Evolutionary conservation across 2,888 invertebrate species (phyloP).

Genomic region (Rotaria macrura): DNA sequence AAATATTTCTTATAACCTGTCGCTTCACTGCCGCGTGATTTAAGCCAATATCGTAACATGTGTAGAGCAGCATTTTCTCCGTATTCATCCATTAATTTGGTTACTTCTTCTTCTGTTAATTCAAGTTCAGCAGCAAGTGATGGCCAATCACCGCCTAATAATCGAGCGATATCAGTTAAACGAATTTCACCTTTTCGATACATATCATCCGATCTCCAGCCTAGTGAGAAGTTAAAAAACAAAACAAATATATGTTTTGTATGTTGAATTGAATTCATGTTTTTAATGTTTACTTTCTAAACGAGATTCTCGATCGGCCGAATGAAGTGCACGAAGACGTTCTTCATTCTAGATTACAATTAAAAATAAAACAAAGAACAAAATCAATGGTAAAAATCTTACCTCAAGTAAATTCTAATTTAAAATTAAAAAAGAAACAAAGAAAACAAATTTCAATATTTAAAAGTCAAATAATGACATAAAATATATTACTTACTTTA

Average conservation of each 20-base stretch:
- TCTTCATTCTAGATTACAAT: not conserved
- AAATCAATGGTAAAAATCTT: not conserved
- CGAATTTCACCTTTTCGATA: conserved; percentile 22
- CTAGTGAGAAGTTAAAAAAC: too few relatives aligned
- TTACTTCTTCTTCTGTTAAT: not conserved
- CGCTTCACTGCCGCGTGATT: not conserved
- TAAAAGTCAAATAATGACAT: too few relatives aligned
- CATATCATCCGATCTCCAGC: not conserved
- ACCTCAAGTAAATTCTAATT: not conserved
- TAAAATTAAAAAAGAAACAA: not conserved
- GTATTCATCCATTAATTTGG: conserved; percentile 3
- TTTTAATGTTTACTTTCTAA: not conserved
- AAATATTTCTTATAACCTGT: not conserved
- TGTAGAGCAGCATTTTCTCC: conserved; percentile 16
- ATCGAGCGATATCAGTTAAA: not conserved
- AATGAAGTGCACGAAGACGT: not conserved
- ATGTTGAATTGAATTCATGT: too few relatives aligned
- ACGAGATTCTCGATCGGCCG: not conserved
- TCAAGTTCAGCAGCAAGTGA: conserved; percentile 16
- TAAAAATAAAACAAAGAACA: not conserved
- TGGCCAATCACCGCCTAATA: not conserved
- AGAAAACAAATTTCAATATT: too few relatives aligned
- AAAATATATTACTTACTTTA: not conserved
- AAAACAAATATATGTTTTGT: too few relatives aligned
- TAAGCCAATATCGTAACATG: conserved; percentile 15